Evolutionary conservation across 2,888 invertebrate species (phyloP).

Genomic region (Sialis lutaria): DNA sequence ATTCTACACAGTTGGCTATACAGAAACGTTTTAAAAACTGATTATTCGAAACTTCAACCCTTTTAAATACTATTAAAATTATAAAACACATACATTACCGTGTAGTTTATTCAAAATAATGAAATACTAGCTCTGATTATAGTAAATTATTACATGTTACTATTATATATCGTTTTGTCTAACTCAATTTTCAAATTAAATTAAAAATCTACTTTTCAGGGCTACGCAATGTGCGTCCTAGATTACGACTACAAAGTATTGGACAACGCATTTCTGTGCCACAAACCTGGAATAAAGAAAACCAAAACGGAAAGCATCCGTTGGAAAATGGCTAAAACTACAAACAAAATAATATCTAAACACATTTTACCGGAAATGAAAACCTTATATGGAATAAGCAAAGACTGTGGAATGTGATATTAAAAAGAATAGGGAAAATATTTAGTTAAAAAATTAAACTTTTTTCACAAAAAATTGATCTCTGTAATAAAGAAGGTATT

Average conservation of each 20-base stretch:
- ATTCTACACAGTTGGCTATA: too few relatives aligned
- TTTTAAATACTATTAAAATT: too few relatives aligned
- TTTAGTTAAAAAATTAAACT: background rate
- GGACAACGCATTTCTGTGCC: slow-evolving; percentile 81
- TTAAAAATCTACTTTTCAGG: slow-evolving; percentile 46
- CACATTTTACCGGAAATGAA: slow-evolving; percentile 25
- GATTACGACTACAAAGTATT: slow-evolving; percentile 86
- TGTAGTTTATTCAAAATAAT: too few relatives aligned
- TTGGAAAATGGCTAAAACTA: slow-evolving; percentile 22
- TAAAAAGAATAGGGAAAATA: background rate
- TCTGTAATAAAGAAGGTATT: too few relatives aligned
- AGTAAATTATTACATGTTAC: too few relatives aligned
- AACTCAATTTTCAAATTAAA: too few relatives aligned
- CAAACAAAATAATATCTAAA: slow-evolving; percentile 23
- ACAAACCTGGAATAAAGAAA: slow-evolving; percentile 61
- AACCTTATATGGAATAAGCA: slow-evolving; percentile 22
- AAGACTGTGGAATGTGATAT: slow-evolving; percentile 18
- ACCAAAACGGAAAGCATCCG: slow-evolving; percentile 23
- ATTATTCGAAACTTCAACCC: too few relatives aligned
- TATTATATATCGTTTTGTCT: too few relatives aligned
- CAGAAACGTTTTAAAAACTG: too few relatives aligned
- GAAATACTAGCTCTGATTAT: too few relatives aligned
- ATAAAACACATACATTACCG: too few relatives aligned
- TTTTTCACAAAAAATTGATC: too few relatives aligned
- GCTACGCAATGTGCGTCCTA: slow-evolving; percentile 74